Evolutionary conservation across 2,113 vertebrate genomes (phyloP), one percentile per base, ranked within the genome.

Genomic region (Pachypanchax playfairii): DNA sequence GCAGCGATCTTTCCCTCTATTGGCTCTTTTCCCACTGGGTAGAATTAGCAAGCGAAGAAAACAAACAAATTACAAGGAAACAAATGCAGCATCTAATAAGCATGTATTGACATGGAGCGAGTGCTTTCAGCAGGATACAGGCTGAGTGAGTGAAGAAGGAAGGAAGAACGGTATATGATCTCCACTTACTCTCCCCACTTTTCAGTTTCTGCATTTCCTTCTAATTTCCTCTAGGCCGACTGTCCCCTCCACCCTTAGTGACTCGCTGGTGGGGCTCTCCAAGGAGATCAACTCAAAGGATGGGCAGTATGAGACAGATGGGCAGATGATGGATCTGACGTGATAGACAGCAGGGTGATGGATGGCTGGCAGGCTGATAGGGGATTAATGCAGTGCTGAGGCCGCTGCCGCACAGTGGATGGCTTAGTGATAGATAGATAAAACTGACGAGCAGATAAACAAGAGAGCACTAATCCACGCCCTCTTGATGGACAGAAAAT

Each of bases 281-380:
- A 52, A 71, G 82, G 82, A 83, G 80, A 82, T 86, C 70, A 80
- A 79, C 79, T 82, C 79, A 4, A 53, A 78, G 79, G 68, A 81
- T 75, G 82, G 88, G 75, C 79, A 79, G 82, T 56, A 61, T 26
- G 77, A 88, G 90, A 92, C 91, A 91, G 90, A 92, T 92, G 91
- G 91, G 86, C 71, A 85, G 90, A 91, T 93, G 91, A 93, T 90
- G 90, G 88, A 91, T 91, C 82, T 90, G 90, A 91, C 85, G 78
- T 89, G 88, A 91, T 87, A 88, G 92, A 91, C 89, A 89, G 84
- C 72, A 53, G 82, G 80, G 80, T 91, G 91, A 92, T 91, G 90
- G 91, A 93, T 92, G 89, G 86, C 82, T 77, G 66, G 81, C 64
- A 35, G 87, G 84, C 87, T 87, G 89, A 91, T 90, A 88, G 83